These are phyloP conservation scores for Dendrolimus kikuchii DNA, from an alignment of 1,140 invertebrate species.

Conservation along the genomic window DNA sequence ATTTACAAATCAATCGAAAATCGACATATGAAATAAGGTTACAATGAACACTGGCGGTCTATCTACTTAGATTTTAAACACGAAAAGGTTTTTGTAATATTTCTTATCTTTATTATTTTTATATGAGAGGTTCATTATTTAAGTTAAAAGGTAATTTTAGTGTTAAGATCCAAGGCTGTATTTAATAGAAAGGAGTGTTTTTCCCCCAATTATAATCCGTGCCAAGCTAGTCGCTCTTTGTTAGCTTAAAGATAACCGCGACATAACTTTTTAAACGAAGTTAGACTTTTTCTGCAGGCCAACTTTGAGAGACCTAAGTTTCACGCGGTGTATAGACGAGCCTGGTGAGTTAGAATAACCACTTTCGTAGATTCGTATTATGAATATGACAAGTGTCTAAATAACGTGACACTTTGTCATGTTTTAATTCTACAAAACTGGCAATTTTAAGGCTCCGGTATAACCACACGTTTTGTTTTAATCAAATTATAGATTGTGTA, in stretches of 20 bases:
- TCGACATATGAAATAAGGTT: conserved; percentile 2
- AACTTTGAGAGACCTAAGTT: too few relatives aligned
- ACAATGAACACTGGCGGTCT: conserved; percentile 54
- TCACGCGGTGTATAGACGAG: too few relatives aligned
- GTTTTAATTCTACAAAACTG: too few relatives aligned
- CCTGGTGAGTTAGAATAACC: too few relatives aligned
- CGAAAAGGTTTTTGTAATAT: conserved; percentile 36
- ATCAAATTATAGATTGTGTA: conserved; percentile 26
- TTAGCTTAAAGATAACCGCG: too few relatives aligned
- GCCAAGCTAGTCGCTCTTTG: conserved; percentile 21
- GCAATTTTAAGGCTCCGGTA: too few relatives aligned
- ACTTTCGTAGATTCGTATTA: too few relatives aligned
- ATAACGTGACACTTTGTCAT: too few relatives aligned
- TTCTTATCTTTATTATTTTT: conserved; percentile 58
- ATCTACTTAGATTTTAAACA: conserved; percentile 57
- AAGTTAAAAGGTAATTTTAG: conserved; percentile 62
- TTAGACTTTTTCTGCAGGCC: too few relatives aligned
- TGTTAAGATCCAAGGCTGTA: conserved; percentile 67
- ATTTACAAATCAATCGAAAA: not conserved
- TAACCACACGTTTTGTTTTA: not conserved
- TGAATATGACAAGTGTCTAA: too few relatives aligned
- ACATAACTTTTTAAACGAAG: too few relatives aligned
- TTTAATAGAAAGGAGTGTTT: conserved; percentile 55
- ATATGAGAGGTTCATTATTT: conserved; percentile 64
- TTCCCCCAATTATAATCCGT: conserved; percentile 24